These are phyloP conservation scores for Drosophila anomalata DNA, from an alignment of 2,888 invertebrate genomes.

Conservation along the genomic window DNA sequence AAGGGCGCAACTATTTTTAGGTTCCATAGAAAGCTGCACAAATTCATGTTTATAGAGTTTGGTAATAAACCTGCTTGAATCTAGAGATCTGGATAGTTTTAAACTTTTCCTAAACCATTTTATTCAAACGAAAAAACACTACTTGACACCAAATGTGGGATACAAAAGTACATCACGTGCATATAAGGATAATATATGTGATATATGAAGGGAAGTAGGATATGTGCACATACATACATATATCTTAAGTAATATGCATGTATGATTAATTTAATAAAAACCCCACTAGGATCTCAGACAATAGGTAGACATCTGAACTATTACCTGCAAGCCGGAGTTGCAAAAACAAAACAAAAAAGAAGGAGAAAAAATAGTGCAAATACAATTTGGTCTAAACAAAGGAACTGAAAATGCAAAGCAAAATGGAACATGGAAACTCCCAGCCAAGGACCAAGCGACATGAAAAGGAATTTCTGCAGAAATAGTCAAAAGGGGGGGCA, in stretches of 20 bases:
- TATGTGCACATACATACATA: neutral
- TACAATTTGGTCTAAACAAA: constrained; percentile 15
- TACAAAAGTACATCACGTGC: neutral
- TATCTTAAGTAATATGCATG: constrained; percentile 18
- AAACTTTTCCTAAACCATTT: too few species aligned
- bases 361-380: neutral
- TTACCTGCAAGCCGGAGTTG: too few species aligned
- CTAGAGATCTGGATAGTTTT: neutral
- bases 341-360: neutral
- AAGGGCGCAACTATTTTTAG: neutral
- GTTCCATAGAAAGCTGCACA: neutral
- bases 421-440: constrained; percentile 45
- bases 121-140: neutral
- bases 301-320: neutral
- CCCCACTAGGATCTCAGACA: neutral
- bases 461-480: constrained; percentile 25
- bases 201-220: neutral
- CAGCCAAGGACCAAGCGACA: constrained; percentile 7
- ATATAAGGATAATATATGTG: neutral
- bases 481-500: constrained; percentile 7
- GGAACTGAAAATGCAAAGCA: constrained; percentile 22
- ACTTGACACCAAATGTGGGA: neutral
- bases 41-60: neutral
- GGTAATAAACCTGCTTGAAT: neutral
- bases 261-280: constrained; percentile 65